These are phyloP conservation scores for Hermodice carunculata DNA, from an alignment of 2,888 invertebrate genomes.

Conservation along the genomic window DNA sequence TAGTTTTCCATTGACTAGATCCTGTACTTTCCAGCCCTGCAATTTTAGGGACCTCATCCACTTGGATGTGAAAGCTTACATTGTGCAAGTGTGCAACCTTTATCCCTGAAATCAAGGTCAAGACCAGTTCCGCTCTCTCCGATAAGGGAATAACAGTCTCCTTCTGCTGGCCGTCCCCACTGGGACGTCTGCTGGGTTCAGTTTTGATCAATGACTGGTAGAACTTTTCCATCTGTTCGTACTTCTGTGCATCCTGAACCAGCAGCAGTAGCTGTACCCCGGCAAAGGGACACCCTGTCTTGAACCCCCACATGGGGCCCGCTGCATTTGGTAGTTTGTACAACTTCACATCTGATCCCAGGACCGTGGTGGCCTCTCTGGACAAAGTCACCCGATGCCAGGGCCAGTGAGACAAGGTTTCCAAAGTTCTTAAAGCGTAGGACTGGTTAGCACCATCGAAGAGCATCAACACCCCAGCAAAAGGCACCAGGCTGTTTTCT, in stretches of 20 bases:
- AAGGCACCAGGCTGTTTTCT: too few relatives aligned
- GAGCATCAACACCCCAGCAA: conserved; percentile 2
- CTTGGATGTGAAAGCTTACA: too few relatives aligned
- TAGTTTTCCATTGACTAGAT: too few relatives aligned
- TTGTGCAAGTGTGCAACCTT: too few relatives aligned
- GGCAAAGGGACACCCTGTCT: conserved; percentile 13
- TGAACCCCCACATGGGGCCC: conserved; percentile 11
- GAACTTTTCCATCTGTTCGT: conserved; percentile 4
- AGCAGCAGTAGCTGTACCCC: conserved; percentile 7
- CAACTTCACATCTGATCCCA: not conserved
- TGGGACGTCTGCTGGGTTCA: not conserved
- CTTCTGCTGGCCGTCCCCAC: not conserved
- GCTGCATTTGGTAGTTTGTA: not conserved
- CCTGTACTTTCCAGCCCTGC: too few relatives aligned
- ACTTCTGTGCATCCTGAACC: not conserved
- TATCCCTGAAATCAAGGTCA: conserved; percentile 3
- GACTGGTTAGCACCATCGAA: conserved; percentile 16
- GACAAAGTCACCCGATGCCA: conserved; percentile 3
- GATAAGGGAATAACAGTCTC: conserved; percentile 8
- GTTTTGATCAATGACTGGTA: not conserved
- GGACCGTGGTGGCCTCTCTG: not conserved
- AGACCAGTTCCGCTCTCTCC: conserved; percentile 4
- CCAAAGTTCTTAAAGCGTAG: conserved; percentile 1
- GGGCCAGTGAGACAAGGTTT: not conserved
- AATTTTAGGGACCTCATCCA: too few relatives aligned